Evolutionary conservation across 2,797 vertebrate genomes (phyloP), one percentile per base, ranked within the genome.

Genomic region (Stomatorhinus walkeri): DNA sequence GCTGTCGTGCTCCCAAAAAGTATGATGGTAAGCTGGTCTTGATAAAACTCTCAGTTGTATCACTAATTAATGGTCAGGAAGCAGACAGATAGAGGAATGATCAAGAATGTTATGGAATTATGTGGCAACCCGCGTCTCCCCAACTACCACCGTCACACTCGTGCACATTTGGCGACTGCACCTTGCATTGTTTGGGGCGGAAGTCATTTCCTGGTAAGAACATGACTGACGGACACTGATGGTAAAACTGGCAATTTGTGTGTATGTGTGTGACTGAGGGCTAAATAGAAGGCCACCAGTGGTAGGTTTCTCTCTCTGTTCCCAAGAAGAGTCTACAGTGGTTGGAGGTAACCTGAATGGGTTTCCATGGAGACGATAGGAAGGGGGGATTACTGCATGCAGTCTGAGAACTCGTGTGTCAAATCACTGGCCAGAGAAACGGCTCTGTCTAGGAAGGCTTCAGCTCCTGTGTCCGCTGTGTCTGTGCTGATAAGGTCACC

Each of bases 321-420:
- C 76, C 76, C 16, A 40, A 36, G 32, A 43, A 24, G 14, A 19
- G 36, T 81, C 76, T 81, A 40, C 76, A 81, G 76, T n/a, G 40
- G 76, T n/a, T 81, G 40, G 76, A 54, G 52, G 79, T 22, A 84
- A 43, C 36, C 32, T 32, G 6, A 46, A n/a, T 88, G 72, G 43
- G 76, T 88, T 84, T 88, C 88, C 88, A 61, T 49, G 52, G 76
- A 49, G 88, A 84, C 79, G 10, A 48, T 4, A 48, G 10, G 88
- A 6, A 88, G 52, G 49, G 46, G 10, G 88, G 22, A 88, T 81
- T 46, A 36, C 19, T n/a, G 32, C 16, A 49, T 59, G 49, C 28
- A 16, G 54, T 32, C 2, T 56, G 76, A 43, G 88, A 83, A 83
- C 32, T 84, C 16, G 28, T 59, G 54, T 84, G 83, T 49, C 4